phyloP scores from a whole-genome alignment of 2,113 vertebrate genomes.

The Leucopternis melanops region DNA sequence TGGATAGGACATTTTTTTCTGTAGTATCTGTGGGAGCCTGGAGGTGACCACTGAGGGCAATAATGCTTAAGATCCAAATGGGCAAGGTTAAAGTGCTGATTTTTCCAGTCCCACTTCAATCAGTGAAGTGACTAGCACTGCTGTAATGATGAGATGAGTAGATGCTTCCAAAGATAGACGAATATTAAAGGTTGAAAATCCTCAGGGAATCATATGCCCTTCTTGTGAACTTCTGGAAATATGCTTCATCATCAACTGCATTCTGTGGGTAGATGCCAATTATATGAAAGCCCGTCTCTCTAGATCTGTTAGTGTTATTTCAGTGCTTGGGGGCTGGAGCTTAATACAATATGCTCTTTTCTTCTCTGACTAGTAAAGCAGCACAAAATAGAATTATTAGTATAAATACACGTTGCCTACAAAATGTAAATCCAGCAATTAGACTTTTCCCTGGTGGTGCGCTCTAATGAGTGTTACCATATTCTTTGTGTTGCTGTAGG shows the following conservation, averaged over 20 bases:
- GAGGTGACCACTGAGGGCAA: neutral
- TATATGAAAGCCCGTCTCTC: slow-evolving; percentile 51
- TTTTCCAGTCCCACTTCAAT: slow-evolving; percentile 43
- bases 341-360: slow-evolving; percentile 69
- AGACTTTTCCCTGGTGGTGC: slow-evolving; percentile 37
- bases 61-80: neutral
- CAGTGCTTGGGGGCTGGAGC: slow-evolving; percentile 46
- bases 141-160: slow-evolving; percentile 58
- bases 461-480: slow-evolving; percentile 51
- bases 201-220: slow-evolving; percentile 48
- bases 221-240: slow-evolving; percentile 62
- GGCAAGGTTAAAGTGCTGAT: neutral
- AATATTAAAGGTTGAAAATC: slow-evolving; percentile 60
- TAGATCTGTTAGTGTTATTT: slow-evolving; percentile 39
- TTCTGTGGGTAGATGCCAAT: slow-evolving; percentile 61
- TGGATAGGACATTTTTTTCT: neutral
- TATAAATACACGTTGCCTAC: slow-evolving; percentile 58
- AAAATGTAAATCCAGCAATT: slow-evolving; percentile 71
- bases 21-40: neutral
- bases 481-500: slow-evolving; percentile 65
- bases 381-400: slow-evolving; percentile 67
- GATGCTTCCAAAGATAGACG: slow-evolving; percentile 23
- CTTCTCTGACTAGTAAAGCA: slow-evolving; percentile 48
- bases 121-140: slow-evolving; percentile 3
- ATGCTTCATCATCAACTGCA: slow-evolving; percentile 48